phyloP scores from a whole-genome alignment of 2,888 invertebrate genomes.

The Callinectes sapidus region DNA sequence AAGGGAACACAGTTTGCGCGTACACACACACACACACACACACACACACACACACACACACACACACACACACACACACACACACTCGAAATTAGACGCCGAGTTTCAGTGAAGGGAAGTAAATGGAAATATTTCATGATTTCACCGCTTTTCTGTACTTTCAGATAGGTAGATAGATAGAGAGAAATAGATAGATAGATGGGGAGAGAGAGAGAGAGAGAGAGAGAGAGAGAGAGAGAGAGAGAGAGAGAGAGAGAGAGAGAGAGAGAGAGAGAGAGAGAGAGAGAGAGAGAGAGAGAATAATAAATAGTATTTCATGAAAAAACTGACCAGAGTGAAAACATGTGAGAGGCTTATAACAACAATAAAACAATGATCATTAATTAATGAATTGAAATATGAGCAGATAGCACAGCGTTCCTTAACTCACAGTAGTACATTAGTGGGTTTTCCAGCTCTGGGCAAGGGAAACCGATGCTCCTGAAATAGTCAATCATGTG shows the following conservation, averaged over 20 bases:
- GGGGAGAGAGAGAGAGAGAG: too few species aligned
- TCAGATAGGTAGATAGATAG: too few species aligned
- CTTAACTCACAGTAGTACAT: constrained; percentile 93
- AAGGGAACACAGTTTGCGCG: not conserved
- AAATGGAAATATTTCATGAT: not conserved
- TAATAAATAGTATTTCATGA: too few species aligned
- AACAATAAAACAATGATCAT: not conserved
- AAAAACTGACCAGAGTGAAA: too few species aligned
- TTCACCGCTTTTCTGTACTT: too few species aligned
- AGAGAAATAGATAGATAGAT: too few species aligned
- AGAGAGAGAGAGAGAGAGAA: too few species aligned
- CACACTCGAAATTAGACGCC: too few species aligned
- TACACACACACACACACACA: constrained; percentile 8
- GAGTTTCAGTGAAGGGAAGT: not conserved
- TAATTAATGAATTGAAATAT: not conserved
- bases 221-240: not conserved
- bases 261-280: not conserved
- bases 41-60: constrained; percentile 3
- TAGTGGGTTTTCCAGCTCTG: constrained; percentile 96
- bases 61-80: constrained; percentile 29
- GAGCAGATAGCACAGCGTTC: not conserved
- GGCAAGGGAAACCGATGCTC: constrained; percentile 96
- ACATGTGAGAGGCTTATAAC: too few species aligned
- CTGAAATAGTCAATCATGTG: constrained; percentile 96
- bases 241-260: too few species aligned